Evolutionary conservation across 1,140 invertebrate species (phyloP).

Genomic region (Cheumatopsyche charites): DNA sequence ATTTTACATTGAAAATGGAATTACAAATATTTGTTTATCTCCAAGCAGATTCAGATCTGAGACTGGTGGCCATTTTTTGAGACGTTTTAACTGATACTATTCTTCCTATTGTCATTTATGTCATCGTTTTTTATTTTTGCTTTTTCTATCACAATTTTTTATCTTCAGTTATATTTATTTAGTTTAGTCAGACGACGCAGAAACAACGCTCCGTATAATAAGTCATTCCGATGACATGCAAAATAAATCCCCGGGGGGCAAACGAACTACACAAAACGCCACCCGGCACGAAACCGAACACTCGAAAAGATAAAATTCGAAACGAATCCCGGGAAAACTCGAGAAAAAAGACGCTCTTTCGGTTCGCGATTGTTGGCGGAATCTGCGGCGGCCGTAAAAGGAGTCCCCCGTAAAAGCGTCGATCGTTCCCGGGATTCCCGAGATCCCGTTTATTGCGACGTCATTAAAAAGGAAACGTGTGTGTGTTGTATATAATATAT

Average conservation of each 20-base stretch:
- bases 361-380: no score
- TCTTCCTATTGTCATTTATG: no score
- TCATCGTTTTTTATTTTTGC: neutral
- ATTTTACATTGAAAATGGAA: no score
- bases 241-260: constrained; percentile 17
- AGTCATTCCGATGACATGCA: constrained; percentile 19
- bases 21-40: no score
- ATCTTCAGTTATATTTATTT: constrained; percentile 16
- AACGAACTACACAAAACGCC: neutral
- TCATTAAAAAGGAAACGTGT: constrained; percentile 9
- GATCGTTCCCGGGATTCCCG: neutral
- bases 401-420: constrained; percentile 5
- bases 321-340: no score
- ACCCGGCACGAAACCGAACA: no score
- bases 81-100: no score
- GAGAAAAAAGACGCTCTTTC: no score
- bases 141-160: neutral
- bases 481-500: neutral
- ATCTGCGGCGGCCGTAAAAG: constrained; percentile 3
- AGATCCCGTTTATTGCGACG: neutral
- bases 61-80: no score
- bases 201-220: neutral
- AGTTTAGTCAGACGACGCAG: neutral
- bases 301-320: no score
- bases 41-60: no score